Evolutionary conservation across 2,113 vertebrate genomes (phyloP).

Genomic region (Melanostigma gelatinosum): DNA sequence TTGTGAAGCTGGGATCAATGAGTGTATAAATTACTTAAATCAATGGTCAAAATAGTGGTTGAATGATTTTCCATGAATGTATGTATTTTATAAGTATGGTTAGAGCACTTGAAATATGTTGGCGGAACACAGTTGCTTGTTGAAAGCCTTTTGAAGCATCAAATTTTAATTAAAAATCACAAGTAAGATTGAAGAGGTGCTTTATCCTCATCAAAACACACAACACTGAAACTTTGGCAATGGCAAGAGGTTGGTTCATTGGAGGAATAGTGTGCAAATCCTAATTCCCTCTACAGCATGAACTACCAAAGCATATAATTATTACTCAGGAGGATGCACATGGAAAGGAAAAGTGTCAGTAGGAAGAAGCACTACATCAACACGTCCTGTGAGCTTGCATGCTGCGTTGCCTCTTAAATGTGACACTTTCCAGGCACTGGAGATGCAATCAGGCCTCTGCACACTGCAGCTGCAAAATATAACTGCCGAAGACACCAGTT

Average conservation of each 20-base stretch:
- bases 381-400: background rate
- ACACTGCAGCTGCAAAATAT: slow-evolving; percentile 31
- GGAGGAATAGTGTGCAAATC: background rate
- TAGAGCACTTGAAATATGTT: background rate
- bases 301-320: background rate
- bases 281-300: background rate
- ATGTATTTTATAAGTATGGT: background rate
- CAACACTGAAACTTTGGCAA: background rate
- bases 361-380: background rate
- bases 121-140: background rate
- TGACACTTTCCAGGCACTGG: slow-evolving; percentile 16
- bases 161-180: background rate
- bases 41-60: background rate
- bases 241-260: background rate
- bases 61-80: background rate
- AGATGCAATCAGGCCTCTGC: slow-evolving; percentile 46
- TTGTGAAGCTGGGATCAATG: background rate
- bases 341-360: background rate
- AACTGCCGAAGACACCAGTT: slow-evolving; percentile 41
- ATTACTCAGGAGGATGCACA: background rate
- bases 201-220: background rate
- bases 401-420: background rate
- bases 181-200: background rate
- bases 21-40: background rate
- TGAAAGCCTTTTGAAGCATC: background rate